Percentiles rank a stretch among this genome's conserved stretches.
Evolutionary conservation across 2,888 invertebrate species (phyloP).

Genomic region (Magallana nippona): DNA sequence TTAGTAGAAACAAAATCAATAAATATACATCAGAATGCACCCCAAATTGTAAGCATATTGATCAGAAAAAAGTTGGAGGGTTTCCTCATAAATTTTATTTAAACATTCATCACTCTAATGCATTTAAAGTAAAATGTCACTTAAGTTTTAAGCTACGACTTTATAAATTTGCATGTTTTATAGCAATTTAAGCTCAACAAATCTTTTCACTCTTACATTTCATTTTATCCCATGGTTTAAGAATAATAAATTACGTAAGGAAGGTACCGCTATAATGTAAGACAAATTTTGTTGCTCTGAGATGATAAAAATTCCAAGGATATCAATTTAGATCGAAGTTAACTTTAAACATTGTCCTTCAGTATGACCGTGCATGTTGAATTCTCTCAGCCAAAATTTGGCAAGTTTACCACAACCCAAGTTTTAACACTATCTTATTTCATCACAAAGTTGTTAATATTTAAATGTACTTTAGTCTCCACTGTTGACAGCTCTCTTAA

Average conservation of each 20-base stretch:
- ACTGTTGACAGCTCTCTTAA: not conserved
- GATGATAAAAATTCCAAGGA: not conserved
- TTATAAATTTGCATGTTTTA: conserved; percentile 1
- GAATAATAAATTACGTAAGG: no score
- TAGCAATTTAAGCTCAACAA: not conserved
- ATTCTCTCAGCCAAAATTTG: not conserved
- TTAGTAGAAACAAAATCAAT: not conserved
- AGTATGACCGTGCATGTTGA: not conserved
- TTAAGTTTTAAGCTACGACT: not conserved
- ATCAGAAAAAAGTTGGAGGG: not conserved
- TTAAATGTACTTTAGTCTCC: conserved; percentile 17
- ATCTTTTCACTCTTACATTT: not conserved
- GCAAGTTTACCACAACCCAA: conserved; percentile 7
- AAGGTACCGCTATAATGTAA: no score
- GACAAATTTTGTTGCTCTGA: not conserved
- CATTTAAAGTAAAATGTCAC: conserved; percentile 11
- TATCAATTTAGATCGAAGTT: not conserved
- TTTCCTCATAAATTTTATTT: conserved; percentile 10
- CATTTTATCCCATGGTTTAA: not conserved
- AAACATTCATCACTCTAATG: not conserved
- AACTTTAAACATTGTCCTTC: not conserved
- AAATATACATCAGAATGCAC: not conserved
- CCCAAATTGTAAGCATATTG: not conserved
- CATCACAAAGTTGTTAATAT: conserved; percentile 16
- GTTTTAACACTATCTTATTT: conserved; percentile 28